phyloP scores from a whole-genome alignment of 2,888 invertebrate genomes.

The Drosophila buzzatii region DNA sequence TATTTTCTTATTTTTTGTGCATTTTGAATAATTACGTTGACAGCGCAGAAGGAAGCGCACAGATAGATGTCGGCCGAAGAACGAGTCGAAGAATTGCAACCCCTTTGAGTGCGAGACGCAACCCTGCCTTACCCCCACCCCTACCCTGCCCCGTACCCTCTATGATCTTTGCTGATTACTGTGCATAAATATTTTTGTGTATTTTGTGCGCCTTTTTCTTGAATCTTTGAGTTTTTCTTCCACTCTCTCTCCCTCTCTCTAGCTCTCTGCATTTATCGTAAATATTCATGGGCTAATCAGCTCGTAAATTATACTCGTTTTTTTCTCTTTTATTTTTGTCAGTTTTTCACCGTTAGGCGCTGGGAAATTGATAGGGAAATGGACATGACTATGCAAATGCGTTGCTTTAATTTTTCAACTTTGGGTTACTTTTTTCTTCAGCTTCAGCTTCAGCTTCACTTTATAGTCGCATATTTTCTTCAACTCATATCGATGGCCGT shows the following conservation, averaged over 20 bases:
- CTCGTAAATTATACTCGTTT: slow-evolving; percentile 74
- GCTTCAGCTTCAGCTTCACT: neutral
- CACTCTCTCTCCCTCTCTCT: neutral
- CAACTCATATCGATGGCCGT: slow-evolving; percentile 3
- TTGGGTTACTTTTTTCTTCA: slow-evolving; percentile 5
- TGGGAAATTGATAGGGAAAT: slow-evolving; percentile 60
- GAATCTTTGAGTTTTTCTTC: slow-evolving; percentile 32
- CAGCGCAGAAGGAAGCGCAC: slow-evolving; percentile 60
- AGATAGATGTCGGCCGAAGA: slow-evolving; percentile 43
- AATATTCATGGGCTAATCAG: slow-evolving; percentile 80
- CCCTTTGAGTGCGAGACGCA: slow-evolving; percentile 28
- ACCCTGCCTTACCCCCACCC: neutral
- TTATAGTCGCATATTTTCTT: neutral
- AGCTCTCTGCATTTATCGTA: slow-evolving; percentile 29
- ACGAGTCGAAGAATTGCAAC: slow-evolving; percentile 36
- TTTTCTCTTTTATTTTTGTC: slow-evolving; percentile 28
- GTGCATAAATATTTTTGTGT: slow-evolving; percentile 74
- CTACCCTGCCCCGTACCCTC: neutral
- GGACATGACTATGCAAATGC: slow-evolving; percentile 59
- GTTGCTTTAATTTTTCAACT: slow-evolving; percentile 29
- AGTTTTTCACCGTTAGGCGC: slow-evolving; percentile 52
- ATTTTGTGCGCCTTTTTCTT: slow-evolving; percentile 64
- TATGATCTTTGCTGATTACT: slow-evolving; percentile 59
- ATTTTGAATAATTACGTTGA: slow-evolving; percentile 72
- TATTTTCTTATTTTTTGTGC: slow-evolving; percentile 21